phyloP scores from a whole-genome alignment of 2,797 vertebrate species.

The Spondyliosoma cantharus region DNA sequence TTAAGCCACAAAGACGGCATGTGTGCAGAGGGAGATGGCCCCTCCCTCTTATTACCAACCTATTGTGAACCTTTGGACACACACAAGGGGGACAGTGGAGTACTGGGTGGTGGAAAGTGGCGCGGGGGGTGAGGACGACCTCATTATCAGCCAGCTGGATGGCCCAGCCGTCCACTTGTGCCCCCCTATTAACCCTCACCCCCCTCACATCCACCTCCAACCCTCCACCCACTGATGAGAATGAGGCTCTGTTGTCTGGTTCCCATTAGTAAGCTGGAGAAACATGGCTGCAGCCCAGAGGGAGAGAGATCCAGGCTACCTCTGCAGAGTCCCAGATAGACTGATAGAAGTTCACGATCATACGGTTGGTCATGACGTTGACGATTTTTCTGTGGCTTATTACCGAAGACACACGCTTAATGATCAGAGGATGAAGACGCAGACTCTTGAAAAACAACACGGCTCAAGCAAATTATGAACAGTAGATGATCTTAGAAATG shows the following conservation, averaged over 20 bases:
- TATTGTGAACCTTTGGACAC: conserved; percentile 67
- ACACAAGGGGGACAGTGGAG: conserved; percentile 56
- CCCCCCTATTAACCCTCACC: background rate
- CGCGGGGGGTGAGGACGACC: conserved; percentile 52
- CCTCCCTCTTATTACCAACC: conserved; percentile 64
- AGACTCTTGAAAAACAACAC: conserved; percentile 35
- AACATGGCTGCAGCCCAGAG: conserved; percentile 29
- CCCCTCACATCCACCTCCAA: background rate
- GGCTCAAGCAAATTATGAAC: conserved; percentile 39
- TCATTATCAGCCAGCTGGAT: conserved; percentile 78
- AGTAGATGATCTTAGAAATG: conserved; percentile 29
- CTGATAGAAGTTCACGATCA: conserved; percentile 20
- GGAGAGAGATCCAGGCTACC: conserved; percentile 13
- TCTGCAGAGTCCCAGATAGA: conserved; percentile 27
- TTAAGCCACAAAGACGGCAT: conserved; percentile 41
- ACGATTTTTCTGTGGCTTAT: conserved; percentile 16
- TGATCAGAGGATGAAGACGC: background rate
- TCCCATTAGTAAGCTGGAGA: conserved; percentile 48
- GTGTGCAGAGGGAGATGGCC: conserved; percentile 38
- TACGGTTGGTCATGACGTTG: background rate
- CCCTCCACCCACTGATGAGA: conserved; percentile 42
- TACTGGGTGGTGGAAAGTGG: conserved; percentile 46
- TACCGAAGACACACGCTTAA: conserved; percentile 10
- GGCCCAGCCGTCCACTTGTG: background rate
- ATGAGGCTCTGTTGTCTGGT: conserved; percentile 65